Percentiles rank a stretch among this genome's conserved stretches.
Evolutionary conservation across 2,888 invertebrate species (phyloP).

Genomic region (Aleiodes testaceus): DNA sequence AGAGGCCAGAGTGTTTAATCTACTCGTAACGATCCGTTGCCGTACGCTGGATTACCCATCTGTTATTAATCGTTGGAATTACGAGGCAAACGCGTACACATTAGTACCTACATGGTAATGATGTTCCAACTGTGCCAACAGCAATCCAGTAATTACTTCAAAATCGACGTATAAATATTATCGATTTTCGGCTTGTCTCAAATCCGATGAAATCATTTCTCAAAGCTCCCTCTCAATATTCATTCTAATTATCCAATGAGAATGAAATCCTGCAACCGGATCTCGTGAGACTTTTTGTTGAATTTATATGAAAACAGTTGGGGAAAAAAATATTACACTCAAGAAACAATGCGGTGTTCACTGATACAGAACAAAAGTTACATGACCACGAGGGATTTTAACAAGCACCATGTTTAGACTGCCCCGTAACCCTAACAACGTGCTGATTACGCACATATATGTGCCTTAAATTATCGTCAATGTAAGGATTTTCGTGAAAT

Average conservation of each 20-base stretch:
- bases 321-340: conserved; percentile 50
- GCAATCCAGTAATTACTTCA: conserved; percentile 25
- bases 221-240: no score
- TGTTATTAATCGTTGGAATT: conserved; percentile 37
- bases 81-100: conserved; percentile 31
- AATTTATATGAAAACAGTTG: conserved; percentile 5
- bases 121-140: conserved; percentile 12
- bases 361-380: conserved; percentile 52
- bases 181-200: not conserved
- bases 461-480: not conserved
- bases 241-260: not conserved
- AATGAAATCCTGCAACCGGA: not conserved
- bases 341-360: conserved; percentile 62
- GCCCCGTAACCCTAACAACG: conserved; percentile 27
- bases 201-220: not conserved
- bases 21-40: conserved; percentile 16
- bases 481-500: not conserved
- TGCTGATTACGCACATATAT: not conserved
- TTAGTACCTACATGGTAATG: conserved; percentile 33
- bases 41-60: conserved; percentile 21
- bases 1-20: conserved; percentile 16
- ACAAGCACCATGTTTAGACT: conserved; percentile 65
- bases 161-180: conserved; percentile 29
- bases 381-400: conserved; percentile 61
- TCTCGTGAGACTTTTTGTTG: no score